A percentile compares a stretch with the other conserved stretches of the same genome.
phyloP scores from a whole-genome alignment of 2,113 vertebrate species.

The Eira barbara region DNA sequence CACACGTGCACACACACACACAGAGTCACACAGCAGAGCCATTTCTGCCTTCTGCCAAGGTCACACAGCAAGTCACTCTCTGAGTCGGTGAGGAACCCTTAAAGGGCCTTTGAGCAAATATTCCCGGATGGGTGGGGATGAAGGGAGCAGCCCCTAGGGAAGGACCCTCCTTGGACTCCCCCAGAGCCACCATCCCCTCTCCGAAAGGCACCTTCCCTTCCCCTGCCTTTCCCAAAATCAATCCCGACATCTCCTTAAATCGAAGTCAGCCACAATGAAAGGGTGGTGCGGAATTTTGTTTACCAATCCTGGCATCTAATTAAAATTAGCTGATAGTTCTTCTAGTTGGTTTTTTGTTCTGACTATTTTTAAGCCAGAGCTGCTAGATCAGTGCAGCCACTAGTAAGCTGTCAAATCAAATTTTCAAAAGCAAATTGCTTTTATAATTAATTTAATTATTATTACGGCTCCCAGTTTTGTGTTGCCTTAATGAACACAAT shows the following conservation, averaged over 20 bases:
- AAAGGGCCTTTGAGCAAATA: background rate
- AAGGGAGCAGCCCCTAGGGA: background rate
- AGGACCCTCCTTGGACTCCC: no score
- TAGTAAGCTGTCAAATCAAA: slow-evolving; percentile 74
- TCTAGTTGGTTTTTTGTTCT: slow-evolving; percentile 48
- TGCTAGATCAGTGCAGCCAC: slow-evolving; percentile 30
- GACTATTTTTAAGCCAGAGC: slow-evolving; percentile 42
- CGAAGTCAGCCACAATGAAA: slow-evolving; percentile 71
- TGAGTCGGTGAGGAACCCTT: background rate
- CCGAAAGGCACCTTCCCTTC: slow-evolving; percentile 51
- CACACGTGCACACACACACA: background rate
- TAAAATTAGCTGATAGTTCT: slow-evolving; percentile 76
- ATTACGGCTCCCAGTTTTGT: slow-evolving; percentile 75
- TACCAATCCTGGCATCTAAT: slow-evolving; percentile 74
- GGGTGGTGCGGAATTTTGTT: slow-evolving; percentile 64
- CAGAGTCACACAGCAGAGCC: background rate
- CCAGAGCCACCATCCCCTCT: background rate
- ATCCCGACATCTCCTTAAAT: slow-evolving; percentile 64
- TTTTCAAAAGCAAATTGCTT: slow-evolving; percentile 81
- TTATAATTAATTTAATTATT: slow-evolving; percentile 84
- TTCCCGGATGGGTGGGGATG: no score
- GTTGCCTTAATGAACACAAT: slow-evolving; percentile 77
- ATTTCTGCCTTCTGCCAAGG: slow-evolving; percentile 1
- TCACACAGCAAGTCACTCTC: background rate
- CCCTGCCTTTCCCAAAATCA: slow-evolving; percentile 60